These are phyloP conservation scores for Crotophaga sulcirostris DNA, from an alignment of 2,113 vertebrate genomes.

Conservation along the genomic window DNA sequence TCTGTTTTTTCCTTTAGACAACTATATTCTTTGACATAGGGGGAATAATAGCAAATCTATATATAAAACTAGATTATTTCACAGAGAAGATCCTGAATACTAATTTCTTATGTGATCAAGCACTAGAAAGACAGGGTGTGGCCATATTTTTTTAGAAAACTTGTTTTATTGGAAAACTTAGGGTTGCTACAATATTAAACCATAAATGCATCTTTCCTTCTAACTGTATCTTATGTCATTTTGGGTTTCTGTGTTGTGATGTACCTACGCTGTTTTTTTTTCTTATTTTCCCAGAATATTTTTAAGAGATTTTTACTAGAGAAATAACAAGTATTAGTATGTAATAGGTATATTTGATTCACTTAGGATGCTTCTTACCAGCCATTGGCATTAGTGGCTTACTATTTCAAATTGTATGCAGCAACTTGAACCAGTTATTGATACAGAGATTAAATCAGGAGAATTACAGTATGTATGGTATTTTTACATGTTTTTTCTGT, in stretches of 20 bases:
- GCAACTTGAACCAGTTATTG: neutral
- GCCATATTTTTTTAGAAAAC: neutral
- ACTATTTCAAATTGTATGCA: neutral
- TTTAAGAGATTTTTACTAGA: neutral
- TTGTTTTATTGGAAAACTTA: neutral
- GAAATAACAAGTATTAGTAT: neutral
- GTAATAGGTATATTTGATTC: neutral
- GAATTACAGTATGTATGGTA: neutral
- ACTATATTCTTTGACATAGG: neutral
- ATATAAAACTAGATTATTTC: neutral
- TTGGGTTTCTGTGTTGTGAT: neutral
- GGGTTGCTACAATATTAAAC: neutral
- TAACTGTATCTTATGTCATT: neutral
- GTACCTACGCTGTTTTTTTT: rapidly evolving
- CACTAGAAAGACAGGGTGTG: neutral
- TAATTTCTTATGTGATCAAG: neutral
- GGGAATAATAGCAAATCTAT: conserved; percentile 7
- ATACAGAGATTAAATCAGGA: neutral
- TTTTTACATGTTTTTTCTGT: neutral
- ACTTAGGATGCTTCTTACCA: neutral
- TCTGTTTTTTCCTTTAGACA: neutral
- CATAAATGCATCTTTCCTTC: neutral
- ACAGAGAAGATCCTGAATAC: neutral
- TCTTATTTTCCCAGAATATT: neutral
- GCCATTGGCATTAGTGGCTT: neutral